These are phyloP conservation scores for Zaprionus kolodkinae DNA, from an alignment of 1,140 invertebrate genomes.

Conservation along the genomic window DNA sequence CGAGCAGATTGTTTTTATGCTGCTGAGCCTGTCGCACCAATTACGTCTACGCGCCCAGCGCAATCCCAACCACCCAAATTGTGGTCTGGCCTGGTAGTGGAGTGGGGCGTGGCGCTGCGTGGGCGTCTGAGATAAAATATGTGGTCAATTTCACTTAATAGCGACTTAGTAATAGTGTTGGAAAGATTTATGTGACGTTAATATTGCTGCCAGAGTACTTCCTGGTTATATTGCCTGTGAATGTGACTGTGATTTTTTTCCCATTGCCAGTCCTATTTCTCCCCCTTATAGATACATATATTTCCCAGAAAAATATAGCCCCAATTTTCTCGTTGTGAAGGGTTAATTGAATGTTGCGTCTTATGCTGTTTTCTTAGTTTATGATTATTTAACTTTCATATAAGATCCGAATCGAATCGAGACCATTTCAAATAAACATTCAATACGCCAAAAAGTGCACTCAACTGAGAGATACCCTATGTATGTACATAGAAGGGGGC, in stretches of 20 bases:
- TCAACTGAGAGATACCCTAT: background rate
- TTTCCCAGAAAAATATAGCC: background rate
- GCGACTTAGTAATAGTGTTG: slow-evolving; percentile 80
- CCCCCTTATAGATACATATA: background rate
- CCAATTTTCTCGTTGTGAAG: slow-evolving; percentile 19
- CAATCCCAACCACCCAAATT: slow-evolving; percentile 14
- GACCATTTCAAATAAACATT: slow-evolving; percentile 59
- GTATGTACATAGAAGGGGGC: background rate
- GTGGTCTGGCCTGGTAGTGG: slow-evolving; percentile 10
- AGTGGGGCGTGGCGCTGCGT: slow-evolving; percentile 38
- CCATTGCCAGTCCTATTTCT: slow-evolving; percentile 18
- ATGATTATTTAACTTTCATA: slow-evolving; percentile 83
- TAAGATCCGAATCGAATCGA: slow-evolving; percentile 58
- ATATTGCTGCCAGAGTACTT: slow-evolving; percentile 61
- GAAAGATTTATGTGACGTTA: slow-evolving; percentile 81
- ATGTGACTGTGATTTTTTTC: slow-evolving; percentile 37
- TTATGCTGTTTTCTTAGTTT: slow-evolving; percentile 60
- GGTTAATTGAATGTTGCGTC: slow-evolving; percentile 59
- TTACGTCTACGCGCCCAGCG: slow-evolving; percentile 14
- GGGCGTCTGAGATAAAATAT: slow-evolving; percentile 79
- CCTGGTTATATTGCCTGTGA: slow-evolving; percentile 18
- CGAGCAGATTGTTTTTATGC: slow-evolving; percentile 42
- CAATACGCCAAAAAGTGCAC: slow-evolving; percentile 56
- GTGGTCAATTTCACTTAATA: slow-evolving; percentile 83
- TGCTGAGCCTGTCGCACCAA: slow-evolving; percentile 44